Percentiles rank a stretch among this genome's conserved stretches.
These are phyloP conservation scores for Ariolimax columbianus DNA, from an alignment of 2,888 invertebrate genomes.

Conservation along the genomic window DNA sequence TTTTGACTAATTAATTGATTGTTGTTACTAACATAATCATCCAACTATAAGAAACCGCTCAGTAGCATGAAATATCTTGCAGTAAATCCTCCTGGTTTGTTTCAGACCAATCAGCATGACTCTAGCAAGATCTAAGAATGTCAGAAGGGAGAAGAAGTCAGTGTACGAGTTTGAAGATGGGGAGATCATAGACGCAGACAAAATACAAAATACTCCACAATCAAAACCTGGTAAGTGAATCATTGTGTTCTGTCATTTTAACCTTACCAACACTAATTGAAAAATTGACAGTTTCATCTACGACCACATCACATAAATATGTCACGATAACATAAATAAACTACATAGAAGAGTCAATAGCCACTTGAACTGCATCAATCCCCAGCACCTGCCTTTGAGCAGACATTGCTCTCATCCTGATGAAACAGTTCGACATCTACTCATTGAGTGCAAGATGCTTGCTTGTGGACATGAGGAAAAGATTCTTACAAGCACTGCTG, in stretches of 20 bases:
- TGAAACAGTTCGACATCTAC: neutral
- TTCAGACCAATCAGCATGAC: constrained; percentile 36
- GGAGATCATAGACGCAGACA: constrained; percentile 56
- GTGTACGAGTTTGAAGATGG: constrained; percentile 63
- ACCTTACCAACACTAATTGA: neutral
- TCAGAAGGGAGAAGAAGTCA: constrained; percentile 21
- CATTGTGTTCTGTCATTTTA: neutral
- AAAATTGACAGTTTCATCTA: no score
- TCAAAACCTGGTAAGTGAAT: constrained; percentile 58
- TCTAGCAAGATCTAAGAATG: neutral
- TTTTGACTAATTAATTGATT: no score
- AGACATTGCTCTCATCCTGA: neutral
- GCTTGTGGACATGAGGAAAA: no score
- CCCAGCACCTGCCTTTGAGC: no score
- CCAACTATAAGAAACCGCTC: neutral
- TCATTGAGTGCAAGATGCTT: no score
- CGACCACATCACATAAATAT: no score
- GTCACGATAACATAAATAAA: no score
- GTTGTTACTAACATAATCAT: no score
- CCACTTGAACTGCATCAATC: no score
- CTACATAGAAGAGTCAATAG: no score
- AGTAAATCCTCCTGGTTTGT: neutral
- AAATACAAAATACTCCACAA: constrained; percentile 47
- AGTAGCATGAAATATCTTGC: neutral
- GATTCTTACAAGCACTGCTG: no score